Base-by-base conservation (phyloP, 2,888 invertebrate genomes). In the Ennomos fuscantarius region DNA sequence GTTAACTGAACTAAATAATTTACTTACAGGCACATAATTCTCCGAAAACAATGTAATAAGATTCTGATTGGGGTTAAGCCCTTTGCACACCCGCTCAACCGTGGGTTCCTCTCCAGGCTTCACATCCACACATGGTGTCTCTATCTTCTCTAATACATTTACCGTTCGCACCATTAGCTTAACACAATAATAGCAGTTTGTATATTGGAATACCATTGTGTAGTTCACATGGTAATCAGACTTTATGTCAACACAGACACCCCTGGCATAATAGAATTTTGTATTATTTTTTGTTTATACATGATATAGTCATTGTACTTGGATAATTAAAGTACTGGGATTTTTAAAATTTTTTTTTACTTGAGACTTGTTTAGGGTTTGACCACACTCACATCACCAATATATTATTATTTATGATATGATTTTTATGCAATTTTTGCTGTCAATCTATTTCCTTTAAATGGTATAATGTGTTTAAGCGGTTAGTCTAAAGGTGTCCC, bases 71-170 rank as follows among this genome's bases (percentile, higher is more conserved):
- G 94, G 93, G 67, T 95, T 95, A 33, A 98, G 91, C 8, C 94
- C 94, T 60, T 88, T 87, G 74, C 98, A 98, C 0, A 97, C 96
- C 76, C 95, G 94, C 41, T 96, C 94, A 1, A 97, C 94, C 0
- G 95, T 94, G 6, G 97, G 96, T 63, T 94, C 93, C 55, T 94
- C 93, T 56, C 93, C 93, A 9, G 89, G 81, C 0, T 93, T 93
- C 51, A 97, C 81, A 70, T 95, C 95, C 0, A 97, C 95, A 81
- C 98, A 98, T 0, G 95, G 94, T 15, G 97, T 95, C 88, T 98
- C 97, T 65, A 96, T 95, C 88, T 97, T 98, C 71, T 98, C 97
- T 62, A 98, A 84, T 3, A 98, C 95, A 92, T 98, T 98, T 0
- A 97, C 94, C 8, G 98, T 98, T 42, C 98, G 92, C 3, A 98